Percentiles rank a stretch among this genome's conserved stretches.
These are phyloP conservation scores for Zaprionus tsacasi DNA, from an alignment of 1,140 invertebrate genomes.

Conservation along the genomic window DNA sequence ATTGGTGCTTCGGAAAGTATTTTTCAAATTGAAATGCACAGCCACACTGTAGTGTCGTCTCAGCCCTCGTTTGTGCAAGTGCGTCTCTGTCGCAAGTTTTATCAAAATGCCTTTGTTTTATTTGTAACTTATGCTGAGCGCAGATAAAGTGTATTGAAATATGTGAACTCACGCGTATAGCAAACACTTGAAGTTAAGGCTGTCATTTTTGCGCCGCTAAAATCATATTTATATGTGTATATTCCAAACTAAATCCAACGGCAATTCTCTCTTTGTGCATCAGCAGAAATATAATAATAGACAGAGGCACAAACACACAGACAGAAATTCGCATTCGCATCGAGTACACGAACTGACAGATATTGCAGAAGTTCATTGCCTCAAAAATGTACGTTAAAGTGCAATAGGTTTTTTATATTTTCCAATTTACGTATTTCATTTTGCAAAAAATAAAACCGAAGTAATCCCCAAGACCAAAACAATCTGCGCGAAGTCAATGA, in stretches of 20 bases:
- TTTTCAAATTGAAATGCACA: neutral
- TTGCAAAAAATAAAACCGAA: slow-evolving; percentile 65
- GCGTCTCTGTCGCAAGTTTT: slow-evolving; percentile 39
- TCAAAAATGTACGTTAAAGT: slow-evolving; percentile 59
- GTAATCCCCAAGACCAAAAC: slow-evolving; percentile 53
- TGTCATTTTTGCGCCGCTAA: slow-evolving; percentile 20
- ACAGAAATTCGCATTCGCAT: slow-evolving; percentile 17
- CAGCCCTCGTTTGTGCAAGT: slow-evolving; percentile 51
- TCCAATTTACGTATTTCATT: slow-evolving; percentile 18
- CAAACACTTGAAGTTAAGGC: slow-evolving; percentile 13
- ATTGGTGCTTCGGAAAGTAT: slow-evolving; percentile 6
- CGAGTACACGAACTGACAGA: slow-evolving; percentile 21
- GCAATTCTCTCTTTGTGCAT: slow-evolving; percentile 36
- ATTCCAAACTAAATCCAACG: slow-evolving; percentile 4
- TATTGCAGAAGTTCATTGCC: slow-evolving; percentile 51
- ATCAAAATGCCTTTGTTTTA: slow-evolving; percentile 53
- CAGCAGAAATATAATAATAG: slow-evolving; percentile 66
- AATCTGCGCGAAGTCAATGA: slow-evolving; percentile 45
- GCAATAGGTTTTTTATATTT: slow-evolving; percentile 59
- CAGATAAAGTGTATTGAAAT: slow-evolving; percentile 33
- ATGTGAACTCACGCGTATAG: slow-evolving; percentile 29
- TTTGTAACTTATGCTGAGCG: slow-evolving; percentile 41
- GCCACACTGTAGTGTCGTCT: slow-evolving; percentile 44
- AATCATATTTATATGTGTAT: slow-evolving; percentile 13
- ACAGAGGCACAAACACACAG: slow-evolving; percentile 53